These are phyloP conservation scores for Craseonycteris thonglongyai DNA, from an alignment of 2,113 vertebrate species.

Conservation along the genomic window DNA sequence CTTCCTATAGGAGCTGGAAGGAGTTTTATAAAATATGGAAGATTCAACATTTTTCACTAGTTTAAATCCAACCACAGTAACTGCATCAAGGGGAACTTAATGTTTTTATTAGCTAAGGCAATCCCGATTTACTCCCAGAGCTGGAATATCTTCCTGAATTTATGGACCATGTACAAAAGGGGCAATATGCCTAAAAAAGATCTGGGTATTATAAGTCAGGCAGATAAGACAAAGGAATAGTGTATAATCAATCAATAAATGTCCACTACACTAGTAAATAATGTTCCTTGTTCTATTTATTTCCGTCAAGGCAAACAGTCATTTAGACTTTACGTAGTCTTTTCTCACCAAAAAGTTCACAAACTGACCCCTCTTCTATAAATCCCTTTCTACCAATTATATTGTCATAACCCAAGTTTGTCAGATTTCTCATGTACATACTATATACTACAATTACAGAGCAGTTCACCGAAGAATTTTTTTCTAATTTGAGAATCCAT, in stretches of 20 bases:
- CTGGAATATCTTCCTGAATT: neutral
- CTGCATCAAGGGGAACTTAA: neutral
- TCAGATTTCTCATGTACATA: neutral
- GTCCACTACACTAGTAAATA: neutral
- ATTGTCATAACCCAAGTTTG: neutral
- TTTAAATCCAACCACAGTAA: neutral
- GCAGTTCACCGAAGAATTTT: neutral
- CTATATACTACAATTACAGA: neutral
- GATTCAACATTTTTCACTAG: neutral
- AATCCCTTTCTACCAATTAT: neutral
- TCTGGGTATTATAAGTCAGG: neutral
- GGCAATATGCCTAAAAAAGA: neutral
- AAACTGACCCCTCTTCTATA: neutral
- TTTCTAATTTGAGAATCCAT: neutral
- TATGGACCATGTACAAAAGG: neutral
- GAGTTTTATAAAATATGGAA: neutral
- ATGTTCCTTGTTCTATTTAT: neutral
- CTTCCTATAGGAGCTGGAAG: neutral
- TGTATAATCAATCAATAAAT: neutral
- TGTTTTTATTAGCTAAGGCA: neutral
- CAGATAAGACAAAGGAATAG: neutral
- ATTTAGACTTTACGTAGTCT: neutral
- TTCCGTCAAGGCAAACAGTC: neutral
- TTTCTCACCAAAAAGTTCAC: neutral
- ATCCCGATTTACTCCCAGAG: neutral